Evolutionary conservation across 2,797 vertebrate species (phyloP), one percentile per base, ranked within the genome.

Genomic region (Danio aesculapii): DNA sequence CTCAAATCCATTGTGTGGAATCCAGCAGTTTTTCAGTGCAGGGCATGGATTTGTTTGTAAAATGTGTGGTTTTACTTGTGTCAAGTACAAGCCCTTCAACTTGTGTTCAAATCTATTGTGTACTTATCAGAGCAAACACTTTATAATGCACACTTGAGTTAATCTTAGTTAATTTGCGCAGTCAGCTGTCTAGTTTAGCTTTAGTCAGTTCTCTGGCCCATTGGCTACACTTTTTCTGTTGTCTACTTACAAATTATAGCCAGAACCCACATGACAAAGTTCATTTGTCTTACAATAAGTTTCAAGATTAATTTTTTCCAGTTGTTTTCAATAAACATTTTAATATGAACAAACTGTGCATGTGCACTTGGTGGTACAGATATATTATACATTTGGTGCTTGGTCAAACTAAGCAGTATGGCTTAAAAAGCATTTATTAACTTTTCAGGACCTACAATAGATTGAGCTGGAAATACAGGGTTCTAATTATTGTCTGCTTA

Each of bases 381-480:
- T 30, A 30, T 30, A 30, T 30, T 30, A 30, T 30, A 30, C 30
- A 30, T 30, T 30, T 30, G 30, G 30, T 30, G 30, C n/a, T n/a
- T n/a, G n/a, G n/a, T n/a, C n/a, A n/a, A n/a, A n/a, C n/a, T n/a
- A n/a, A n/a, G n/a, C n/a, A n/a, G 80, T 84, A 75, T 88, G 86
- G 87, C 84, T 81, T 81, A 71, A 6, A 70, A 88, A 86, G 87
- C 79, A 88, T 92, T 89, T 89, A 90, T 87, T 89, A 53, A 84
- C 57, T 30, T 73, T 87, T 82, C 90, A 86, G 88, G n/a, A n/a
- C n/a, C 21, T 21, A n/a, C n/a, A 59, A 77, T 66, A 89, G 83
- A 59, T 84, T 17, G 39, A 63, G 62, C 17, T 44, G 43, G 62
- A 90, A 88, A 88, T 80, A 83, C 86, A 89, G n/a, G n/a, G n/a